phyloP scores from a whole-genome alignment of 2,797 vertebrate species.

The Vultur gryphus region DNA sequence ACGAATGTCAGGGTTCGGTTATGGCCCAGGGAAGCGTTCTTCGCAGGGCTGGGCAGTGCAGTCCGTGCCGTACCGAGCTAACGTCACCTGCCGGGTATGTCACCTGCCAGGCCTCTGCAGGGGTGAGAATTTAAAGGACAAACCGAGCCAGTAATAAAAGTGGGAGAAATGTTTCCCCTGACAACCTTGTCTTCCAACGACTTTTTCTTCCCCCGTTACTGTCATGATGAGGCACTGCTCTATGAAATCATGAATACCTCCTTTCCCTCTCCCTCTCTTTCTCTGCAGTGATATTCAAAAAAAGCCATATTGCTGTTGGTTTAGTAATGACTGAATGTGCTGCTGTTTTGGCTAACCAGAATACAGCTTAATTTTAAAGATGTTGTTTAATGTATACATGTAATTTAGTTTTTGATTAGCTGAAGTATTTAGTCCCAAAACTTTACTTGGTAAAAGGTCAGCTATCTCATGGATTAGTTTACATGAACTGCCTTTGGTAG shows the following conservation, averaged over 20 bases:
- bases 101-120: slow-evolving; percentile 11
- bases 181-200: not conserved
- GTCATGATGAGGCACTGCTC: not conserved
- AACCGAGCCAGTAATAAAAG: not conserved
- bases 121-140: not conserved
- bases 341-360: not conserved
- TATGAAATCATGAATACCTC: not conserved
- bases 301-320: not conserved
- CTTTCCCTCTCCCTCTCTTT: not conserved
- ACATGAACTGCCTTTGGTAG: not conserved
- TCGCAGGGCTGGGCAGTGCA: not conserved
- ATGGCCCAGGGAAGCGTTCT: not conserved
- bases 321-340: not conserved
- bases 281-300: not conserved
- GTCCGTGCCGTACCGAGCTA: not conserved
- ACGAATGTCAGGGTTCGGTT: not conserved
- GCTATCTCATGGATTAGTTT: not conserved
- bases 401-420: slow-evolving; percentile 24
- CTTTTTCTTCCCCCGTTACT: not conserved
- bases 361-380: not conserved
- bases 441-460: not conserved
- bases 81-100: not conserved
- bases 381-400: not conserved
- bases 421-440: not conserved
- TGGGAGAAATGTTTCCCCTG: not conserved